These are phyloP conservation scores for Odontomachus brunneus DNA, from an alignment of 1,140 invertebrate species.

Conservation along the genomic window DNA sequence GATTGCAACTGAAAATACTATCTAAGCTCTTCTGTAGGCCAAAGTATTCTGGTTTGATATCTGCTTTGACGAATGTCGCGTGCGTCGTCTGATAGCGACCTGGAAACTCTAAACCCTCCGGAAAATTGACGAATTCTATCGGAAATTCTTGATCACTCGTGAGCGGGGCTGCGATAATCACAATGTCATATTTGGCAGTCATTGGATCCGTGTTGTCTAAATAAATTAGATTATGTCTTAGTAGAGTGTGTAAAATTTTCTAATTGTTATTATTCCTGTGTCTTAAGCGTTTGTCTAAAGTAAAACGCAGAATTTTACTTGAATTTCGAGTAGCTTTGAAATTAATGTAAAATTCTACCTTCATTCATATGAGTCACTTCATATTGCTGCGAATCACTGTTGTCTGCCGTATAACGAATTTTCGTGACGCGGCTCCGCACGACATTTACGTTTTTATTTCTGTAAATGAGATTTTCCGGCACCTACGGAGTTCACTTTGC, in stretches of 20 bases:
- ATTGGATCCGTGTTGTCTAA: constrained; percentile 68
- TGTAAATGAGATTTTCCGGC: constrained; percentile 77
- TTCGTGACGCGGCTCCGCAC: constrained; percentile 78
- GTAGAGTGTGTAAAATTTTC: background rate
- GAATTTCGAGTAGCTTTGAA: background rate
- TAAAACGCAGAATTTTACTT: no score
- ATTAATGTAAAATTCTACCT: constrained; percentile 57
- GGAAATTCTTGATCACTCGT: constrained; percentile 80
- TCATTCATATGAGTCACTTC: constrained; percentile 73
- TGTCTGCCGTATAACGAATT: constrained; percentile 70
- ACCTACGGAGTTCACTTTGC: constrained; percentile 74
- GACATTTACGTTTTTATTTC: constrained; percentile 81
- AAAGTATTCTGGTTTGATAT: constrained; percentile 85
- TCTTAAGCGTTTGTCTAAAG: background rate
- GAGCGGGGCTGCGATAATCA: constrained; percentile 87
- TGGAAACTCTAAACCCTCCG: constrained; percentile 71
- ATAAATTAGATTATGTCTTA: constrained; percentile 61
- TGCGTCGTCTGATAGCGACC: constrained; percentile 87
- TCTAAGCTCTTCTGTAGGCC: constrained; percentile 79
- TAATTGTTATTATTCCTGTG: no score
- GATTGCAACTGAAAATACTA: constrained; percentile 86
- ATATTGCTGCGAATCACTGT: constrained; percentile 63
- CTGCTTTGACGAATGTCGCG: constrained; percentile 87
- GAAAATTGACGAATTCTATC: constrained; percentile 80
- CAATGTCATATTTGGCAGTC: constrained; percentile 86